Evolutionary conservation across 2,113 vertebrate genomes (phyloP).

Genomic region (Sapayoa aenigma): DNA sequence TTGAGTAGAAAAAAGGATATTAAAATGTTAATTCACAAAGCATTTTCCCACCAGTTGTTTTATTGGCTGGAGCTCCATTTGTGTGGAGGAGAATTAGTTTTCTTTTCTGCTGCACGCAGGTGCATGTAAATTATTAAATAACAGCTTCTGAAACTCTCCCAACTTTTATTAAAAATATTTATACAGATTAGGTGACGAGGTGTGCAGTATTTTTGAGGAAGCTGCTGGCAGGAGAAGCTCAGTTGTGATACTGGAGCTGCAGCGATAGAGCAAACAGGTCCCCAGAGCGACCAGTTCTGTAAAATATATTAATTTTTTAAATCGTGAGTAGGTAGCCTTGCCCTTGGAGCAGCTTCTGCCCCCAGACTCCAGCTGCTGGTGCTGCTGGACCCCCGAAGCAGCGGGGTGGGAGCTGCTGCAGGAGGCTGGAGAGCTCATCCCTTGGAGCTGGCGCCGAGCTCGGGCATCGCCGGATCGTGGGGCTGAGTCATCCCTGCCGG

Average conservation of each 20-base stretch:
- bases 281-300: not conserved
- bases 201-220: conserved; percentile 5
- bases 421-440: not conserved
- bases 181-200: not conserved
- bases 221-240: not conserved
- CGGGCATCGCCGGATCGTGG: accelerated
- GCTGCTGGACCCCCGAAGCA: not conserved
- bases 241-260: not conserved
- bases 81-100: conserved; percentile 25
- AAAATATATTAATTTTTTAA: not conserved
- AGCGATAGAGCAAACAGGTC: not conserved
- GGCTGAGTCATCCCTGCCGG: not conserved
- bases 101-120: conserved; percentile 20
- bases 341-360: not conserved
- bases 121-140: conserved; percentile 43
- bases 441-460: not conserved
- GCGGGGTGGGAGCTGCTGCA: accelerated
- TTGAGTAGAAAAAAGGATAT: conserved; percentile 50
- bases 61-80: conserved; percentile 40
- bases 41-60: conserved; percentile 46
- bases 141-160: conserved; percentile 38
- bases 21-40: conserved; percentile 56
- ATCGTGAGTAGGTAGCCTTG: not conserved
- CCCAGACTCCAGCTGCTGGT: not conserved
- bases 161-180: conserved; percentile 29